Evolutionary conservation across 2,113 vertebrate species (phyloP).

Genomic region (Phoxinus phoxinus): DNA sequence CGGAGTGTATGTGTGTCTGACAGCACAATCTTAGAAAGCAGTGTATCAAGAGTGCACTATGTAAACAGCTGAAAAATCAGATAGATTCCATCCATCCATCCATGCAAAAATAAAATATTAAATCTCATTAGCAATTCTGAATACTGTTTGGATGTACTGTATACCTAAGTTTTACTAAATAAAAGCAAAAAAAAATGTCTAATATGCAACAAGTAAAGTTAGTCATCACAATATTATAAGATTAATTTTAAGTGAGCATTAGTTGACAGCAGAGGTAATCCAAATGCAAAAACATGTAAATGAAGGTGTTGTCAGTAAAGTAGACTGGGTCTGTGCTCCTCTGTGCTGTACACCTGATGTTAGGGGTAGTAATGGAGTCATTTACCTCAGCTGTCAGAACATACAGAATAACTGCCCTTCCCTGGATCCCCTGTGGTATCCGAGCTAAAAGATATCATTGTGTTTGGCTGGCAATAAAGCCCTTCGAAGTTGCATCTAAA

Average conservation of each 20-base stretch:
- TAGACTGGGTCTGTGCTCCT: no score
- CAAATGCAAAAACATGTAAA: background rate
- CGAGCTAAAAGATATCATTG: slow-evolving; percentile 49
- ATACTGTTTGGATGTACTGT: background rate
- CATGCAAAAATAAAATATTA: no score
- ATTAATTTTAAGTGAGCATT: no score
- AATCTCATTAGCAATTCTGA: no score
- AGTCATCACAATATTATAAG: background rate
- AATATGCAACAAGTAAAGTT: background rate
- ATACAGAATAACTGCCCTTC: slow-evolving; percentile 44
- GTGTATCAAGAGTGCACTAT: no score
- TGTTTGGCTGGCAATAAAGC: slow-evolving; percentile 40
- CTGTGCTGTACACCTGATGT: slow-evolving; percentile 40
- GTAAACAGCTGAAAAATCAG: no score
- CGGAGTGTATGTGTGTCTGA: background rate
- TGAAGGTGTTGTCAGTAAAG: background rate
- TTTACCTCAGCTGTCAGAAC: slow-evolving; percentile 45
- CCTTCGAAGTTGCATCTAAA: slow-evolving; percentile 39
- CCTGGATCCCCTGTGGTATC: slow-evolving; percentile 42
- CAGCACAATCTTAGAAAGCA: background rate
- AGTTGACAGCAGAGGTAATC: no score
- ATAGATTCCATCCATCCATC: no score
- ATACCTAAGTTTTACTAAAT: background rate
- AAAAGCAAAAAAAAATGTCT: background rate
- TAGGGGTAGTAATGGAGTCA: slow-evolving; percentile 15